A percentile compares a stretch with the other conserved stretches of the same genome.
Conservation (phyloP, 1,140 invertebrate species). For the Eciton burchellii region DNA sequence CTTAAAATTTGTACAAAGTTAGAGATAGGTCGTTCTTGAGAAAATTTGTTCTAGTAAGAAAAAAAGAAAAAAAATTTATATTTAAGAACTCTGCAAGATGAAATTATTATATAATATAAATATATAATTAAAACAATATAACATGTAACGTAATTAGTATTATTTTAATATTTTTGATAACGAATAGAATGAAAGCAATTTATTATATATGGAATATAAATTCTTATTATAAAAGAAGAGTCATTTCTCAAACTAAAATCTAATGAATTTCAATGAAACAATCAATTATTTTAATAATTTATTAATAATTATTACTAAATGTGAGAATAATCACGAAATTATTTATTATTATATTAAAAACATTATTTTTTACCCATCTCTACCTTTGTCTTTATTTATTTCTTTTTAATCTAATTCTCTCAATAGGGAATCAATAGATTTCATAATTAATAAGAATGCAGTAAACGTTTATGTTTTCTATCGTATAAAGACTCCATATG, state of each 20-base stretch:
- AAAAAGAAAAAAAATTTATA: background rate
- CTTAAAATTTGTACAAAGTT: slow-evolving; percentile 79
- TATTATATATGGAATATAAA: too few relatives aligned
- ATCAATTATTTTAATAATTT: too few relatives aligned
- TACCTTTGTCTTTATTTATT: slow-evolving; percentile 55
- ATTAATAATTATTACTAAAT: background rate
- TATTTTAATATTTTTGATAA: too few relatives aligned
- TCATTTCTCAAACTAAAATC: background rate
- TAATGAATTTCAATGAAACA: background rate
- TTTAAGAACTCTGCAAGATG: background rate
- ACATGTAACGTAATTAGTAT: too few relatives aligned
- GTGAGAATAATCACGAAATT: background rate
- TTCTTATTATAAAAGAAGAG: too few relatives aligned
- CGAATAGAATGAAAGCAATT: too few relatives aligned
- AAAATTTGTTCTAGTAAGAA: background rate
- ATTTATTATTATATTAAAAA: background rate
- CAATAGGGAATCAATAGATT: slow-evolving; percentile 24
- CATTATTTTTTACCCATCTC: slow-evolving; percentile 68
- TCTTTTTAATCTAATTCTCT: slow-evolving; percentile 48
- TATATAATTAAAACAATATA: background rate
- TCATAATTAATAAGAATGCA: slow-evolving; percentile 22
- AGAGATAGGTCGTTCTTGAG: slow-evolving; percentile 77
- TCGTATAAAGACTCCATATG: slow-evolving; percentile 48
- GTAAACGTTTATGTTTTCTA: slow-evolving; percentile 26
- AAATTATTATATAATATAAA: background rate